Percentiles rank a stretch among this genome's conserved stretches.
phyloP scores from a whole-genome alignment of 2,113 vertebrate species.

The Istiophorus platypterus region DNA sequence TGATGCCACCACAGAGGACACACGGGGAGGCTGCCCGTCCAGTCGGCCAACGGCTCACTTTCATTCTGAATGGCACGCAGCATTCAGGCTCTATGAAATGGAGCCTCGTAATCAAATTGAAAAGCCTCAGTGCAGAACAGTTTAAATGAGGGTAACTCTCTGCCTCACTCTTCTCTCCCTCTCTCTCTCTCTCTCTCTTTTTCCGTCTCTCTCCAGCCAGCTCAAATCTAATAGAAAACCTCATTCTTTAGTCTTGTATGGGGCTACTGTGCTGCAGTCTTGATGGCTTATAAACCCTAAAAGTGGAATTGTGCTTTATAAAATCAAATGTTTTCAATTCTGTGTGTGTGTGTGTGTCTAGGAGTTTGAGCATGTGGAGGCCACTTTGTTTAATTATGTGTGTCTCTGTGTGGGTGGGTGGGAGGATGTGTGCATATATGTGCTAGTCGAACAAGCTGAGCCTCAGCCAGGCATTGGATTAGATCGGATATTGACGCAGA shows the following conservation, averaged over 20 bases:
- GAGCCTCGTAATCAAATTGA: conserved; percentile 81
- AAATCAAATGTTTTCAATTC: conserved; percentile 32
- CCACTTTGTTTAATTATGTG: conserved; percentile 32
- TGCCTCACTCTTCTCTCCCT: conserved; percentile 35
- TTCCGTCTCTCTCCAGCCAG: conserved; percentile 39
- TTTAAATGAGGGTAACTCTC: conserved; percentile 76
- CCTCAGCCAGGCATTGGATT: conserved; percentile 47
- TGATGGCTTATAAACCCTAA: conserved; percentile 49
- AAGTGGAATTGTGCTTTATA: conserved; percentile 42
- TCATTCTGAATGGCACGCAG: conserved; percentile 65
- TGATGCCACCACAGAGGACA: conserved; percentile 46
- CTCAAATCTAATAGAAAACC: conserved; percentile 71
- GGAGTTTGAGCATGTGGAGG: conserved; percentile 36
- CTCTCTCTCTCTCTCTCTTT: conserved; percentile 23
- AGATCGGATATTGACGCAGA: conserved; percentile 61
- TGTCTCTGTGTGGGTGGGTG: conserved; percentile 26
- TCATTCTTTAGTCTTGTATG: conserved; percentile 38
- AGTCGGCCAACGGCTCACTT: conserved; percentile 63
- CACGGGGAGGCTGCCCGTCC: conserved; percentile 46
- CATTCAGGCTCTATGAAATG: conserved; percentile 74
- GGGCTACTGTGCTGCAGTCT: conserved; percentile 43
- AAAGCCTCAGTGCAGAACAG: conserved; percentile 81
- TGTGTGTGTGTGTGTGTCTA: conserved; percentile 23
- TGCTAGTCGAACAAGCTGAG: conserved; percentile 47
- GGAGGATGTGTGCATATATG: conserved; percentile 31